Percentiles rank a stretch among this genome's conserved stretches.
Conservation (phyloP, 1,140 invertebrate species). For the Plectrocnemia conspersa region DNA sequence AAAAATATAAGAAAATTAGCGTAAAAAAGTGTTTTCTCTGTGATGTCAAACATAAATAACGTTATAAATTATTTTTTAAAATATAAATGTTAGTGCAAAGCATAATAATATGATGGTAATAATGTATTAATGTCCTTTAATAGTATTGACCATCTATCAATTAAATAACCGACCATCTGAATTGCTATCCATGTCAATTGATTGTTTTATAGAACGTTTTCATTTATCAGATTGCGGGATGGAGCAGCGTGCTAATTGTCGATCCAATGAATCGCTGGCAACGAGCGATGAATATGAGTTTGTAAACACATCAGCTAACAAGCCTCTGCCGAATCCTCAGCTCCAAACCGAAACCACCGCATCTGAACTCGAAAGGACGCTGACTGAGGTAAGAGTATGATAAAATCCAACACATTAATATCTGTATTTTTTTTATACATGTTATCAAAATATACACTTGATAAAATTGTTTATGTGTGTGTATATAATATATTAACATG, state of each 20-base stretch:
- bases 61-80: too few species aligned
- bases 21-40: too few species aligned
- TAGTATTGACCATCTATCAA: too few species aligned
- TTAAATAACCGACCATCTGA: too few species aligned
- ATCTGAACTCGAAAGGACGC: constrained; percentile 40
- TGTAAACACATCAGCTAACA: constrained; percentile 50
- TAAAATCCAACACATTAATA: neutral
- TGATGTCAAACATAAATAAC: too few species aligned
- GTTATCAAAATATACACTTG: neutral
- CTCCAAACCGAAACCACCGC: constrained; percentile 35
- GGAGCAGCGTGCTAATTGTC: constrained; percentile 73
- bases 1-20: too few species aligned
- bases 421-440: neutral
- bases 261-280: constrained; percentile 75
- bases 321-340: constrained; percentile 32
- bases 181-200: too few species aligned
- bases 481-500: neutral
- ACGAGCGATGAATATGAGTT: constrained; percentile 84
- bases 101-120: too few species aligned
- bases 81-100: too few species aligned
- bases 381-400: constrained; percentile 39
- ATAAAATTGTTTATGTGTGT: too few species aligned
- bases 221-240: constrained; percentile 60
- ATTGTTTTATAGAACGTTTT: too few species aligned
- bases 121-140: too few species aligned